A percentile compares a stretch with the other conserved stretches of the same genome.
Evolutionary conservation across 2,797 vertebrate species (phyloP).

Genomic region (Pygocentrus nattereri): DNA sequence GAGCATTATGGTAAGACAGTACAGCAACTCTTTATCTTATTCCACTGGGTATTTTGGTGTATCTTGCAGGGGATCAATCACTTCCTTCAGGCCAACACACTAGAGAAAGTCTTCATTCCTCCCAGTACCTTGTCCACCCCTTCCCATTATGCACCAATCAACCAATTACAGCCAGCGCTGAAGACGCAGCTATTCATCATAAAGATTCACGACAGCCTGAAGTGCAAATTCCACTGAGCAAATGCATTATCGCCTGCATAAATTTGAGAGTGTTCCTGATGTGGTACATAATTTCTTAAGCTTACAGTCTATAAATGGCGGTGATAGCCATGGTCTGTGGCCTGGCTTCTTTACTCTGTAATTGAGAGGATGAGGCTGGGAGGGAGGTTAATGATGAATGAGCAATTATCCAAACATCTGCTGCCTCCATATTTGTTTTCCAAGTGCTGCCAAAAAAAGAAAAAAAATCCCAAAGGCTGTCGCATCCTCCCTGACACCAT

Average conservation of each 20-base stretch:
- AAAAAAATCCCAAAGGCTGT: conserved; percentile 40
- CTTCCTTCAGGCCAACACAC: conserved; percentile 13
- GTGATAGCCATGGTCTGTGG: conserved; percentile 13
- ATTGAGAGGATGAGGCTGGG: conserved; percentile 43
- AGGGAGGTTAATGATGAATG: conserved; percentile 64
- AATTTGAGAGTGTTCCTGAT: conserved; percentile 18
- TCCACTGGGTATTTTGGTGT: background rate
- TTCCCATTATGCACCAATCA: conserved; percentile 26
- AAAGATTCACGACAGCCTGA: conserved; percentile 8
- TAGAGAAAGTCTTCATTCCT: conserved; percentile 22
- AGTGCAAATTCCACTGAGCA: conserved; percentile 14
- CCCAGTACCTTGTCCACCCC: conserved; percentile 26
- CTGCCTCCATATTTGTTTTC: conserved; percentile 58
- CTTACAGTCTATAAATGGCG: conserved; percentile 7
- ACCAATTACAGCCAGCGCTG: conserved; percentile 38
- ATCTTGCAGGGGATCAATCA: conserved; percentile 20
- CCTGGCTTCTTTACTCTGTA: conserved; percentile 43
- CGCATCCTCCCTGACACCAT: conserved; percentile 32
- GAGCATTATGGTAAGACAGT: background rate
- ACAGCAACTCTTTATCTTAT: background rate
- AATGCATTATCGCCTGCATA: background rate
- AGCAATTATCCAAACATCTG: conserved; percentile 68
- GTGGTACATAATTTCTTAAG: conserved; percentile 2
- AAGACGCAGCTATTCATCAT: conserved; percentile 41
- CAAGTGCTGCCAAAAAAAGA: conserved; percentile 56